Conservation (phyloP, 2,797 vertebrate genomes). For the Momotus momota region DNA sequence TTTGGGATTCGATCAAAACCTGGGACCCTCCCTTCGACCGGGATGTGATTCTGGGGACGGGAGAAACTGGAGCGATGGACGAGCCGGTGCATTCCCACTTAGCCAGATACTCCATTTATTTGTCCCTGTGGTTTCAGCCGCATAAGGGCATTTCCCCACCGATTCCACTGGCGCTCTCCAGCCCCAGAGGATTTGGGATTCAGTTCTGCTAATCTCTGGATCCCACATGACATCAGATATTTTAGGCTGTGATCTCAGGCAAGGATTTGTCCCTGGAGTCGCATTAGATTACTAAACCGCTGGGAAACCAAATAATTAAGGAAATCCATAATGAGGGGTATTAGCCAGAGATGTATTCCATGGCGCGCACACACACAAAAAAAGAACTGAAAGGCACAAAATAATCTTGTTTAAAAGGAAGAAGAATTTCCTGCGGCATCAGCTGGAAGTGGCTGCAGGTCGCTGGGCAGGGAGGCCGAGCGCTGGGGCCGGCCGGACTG, state of each 20-base stretch:
- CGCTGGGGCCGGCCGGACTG: background rate
- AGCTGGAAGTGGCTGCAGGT: background rate
- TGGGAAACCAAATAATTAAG: slow-evolving; percentile 57
- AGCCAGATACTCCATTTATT: background rate
- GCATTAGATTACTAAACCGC: slow-evolving; percentile 4
- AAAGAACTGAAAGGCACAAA: background rate
- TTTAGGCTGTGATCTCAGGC: slow-evolving; percentile 25
- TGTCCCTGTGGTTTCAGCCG: background rate
- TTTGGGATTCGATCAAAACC: slow-evolving; percentile 42
- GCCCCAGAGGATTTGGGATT: slow-evolving; percentile 1
- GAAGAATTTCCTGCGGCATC: background rate
- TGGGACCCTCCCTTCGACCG: background rate
- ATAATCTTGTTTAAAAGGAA: background rate
- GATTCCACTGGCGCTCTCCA: background rate
- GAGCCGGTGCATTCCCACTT: rapidly evolving
- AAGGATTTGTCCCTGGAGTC: slow-evolving; percentile 27
- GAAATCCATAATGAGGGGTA: slow-evolving; percentile 16
- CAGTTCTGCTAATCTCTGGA: slow-evolving; percentile 35
- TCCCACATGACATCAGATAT: slow-evolving; percentile 19
- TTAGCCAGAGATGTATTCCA: background rate
- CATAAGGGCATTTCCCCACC: background rate
- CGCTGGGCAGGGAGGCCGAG: background rate
- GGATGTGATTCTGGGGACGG: background rate
- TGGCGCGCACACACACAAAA: background rate
- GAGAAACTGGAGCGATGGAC: rapidly evolving